These are phyloP conservation scores for Leptarthrus brevirostris DNA, from an alignment of 2,888 invertebrate species.

Conservation along the genomic window DNA sequence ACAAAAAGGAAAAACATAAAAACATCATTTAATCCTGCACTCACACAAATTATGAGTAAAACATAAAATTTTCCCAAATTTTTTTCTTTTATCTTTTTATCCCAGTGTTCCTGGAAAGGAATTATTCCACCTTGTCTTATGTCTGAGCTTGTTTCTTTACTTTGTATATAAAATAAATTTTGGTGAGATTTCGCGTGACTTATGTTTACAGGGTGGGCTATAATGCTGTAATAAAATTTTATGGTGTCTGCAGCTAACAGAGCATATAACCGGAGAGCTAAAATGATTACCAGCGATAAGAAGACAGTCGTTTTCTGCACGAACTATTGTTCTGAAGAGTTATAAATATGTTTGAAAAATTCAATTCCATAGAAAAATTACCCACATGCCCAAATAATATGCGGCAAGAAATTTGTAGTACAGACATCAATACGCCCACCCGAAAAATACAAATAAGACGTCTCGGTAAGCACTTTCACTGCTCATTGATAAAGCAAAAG, in stretches of 20 bases:
- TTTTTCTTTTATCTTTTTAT: no score
- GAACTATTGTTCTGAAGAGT: neutral
- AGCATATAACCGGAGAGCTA: neutral
- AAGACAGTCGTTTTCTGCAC: neutral
- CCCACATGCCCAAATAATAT: no score
- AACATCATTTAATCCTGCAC: no score
- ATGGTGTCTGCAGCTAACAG: conserved; percentile 15
- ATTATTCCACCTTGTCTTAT: no score
- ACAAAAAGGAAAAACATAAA: no score
- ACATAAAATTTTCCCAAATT: no score
- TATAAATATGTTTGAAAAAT: neutral
- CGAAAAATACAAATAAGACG: neutral
- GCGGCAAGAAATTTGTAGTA: neutral
- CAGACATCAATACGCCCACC: conserved; percentile 14
- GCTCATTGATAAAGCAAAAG: conserved; percentile 2
- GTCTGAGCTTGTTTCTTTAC: no score
- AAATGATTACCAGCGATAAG: neutral
- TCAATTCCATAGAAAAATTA: no score
- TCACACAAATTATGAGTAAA: no score
- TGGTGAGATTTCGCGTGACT: conserved; percentile 6
- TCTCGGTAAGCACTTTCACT: conserved; percentile 16
- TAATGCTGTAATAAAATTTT: conserved; percentile 29
- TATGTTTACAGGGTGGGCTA: neutral
- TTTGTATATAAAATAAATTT: no score
- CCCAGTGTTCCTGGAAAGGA: no score